Base-by-base conservation (phyloP, 2,888 invertebrate species). In the Idaea dimidiata region DNA sequence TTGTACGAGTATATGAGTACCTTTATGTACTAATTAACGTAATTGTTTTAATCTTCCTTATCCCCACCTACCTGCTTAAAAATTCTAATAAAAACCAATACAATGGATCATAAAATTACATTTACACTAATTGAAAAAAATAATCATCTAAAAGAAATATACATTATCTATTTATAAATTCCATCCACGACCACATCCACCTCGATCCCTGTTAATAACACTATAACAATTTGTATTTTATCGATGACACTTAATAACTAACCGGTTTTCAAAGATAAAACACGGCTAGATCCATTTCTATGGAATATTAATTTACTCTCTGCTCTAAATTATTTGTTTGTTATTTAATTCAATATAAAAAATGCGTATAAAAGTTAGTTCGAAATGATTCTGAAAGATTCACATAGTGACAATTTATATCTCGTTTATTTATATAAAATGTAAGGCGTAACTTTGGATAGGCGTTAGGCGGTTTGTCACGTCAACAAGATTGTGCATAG, bases 91-190 rank as follows among this genome's bases (percentile, higher is more conserved):
- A 33, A 33, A 33, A 7, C 14, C 2, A 43, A 43, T 43, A 43
- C 43, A 43, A 43, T 43, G 43, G 43, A 8, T 43, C 43, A 43
- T 43, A 43, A 63, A 60, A 66, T 65, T 66, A 64, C 65, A 54
- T 64, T 54, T 57, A 59, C 56, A 17, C 16, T 54, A 65, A 74
- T 74, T 70, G 70, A 74, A 70, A 65, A 70, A 57, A 16, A 61
- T 16, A 61, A 33, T 62, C 57, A 69, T 65, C 67, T 62, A 72
- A 4, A 43, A 43, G 43, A 10, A 43, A 43, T 43, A 8, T 43
- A 43, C 43, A 8, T 43, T 43, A 43, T 43, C 43, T 10, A 43
- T 43, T 43, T 43, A 43, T 14, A 43, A 43, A 43, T 43, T 43
- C 43, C 10, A 10, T 43, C 43, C 43, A 43, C 43, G 43, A 14